Percentiles rank a stretch among this genome's conserved stretches.
phyloP scores from a whole-genome alignment of 2,888 invertebrate species.

The Pyralis farinalis region DNA sequence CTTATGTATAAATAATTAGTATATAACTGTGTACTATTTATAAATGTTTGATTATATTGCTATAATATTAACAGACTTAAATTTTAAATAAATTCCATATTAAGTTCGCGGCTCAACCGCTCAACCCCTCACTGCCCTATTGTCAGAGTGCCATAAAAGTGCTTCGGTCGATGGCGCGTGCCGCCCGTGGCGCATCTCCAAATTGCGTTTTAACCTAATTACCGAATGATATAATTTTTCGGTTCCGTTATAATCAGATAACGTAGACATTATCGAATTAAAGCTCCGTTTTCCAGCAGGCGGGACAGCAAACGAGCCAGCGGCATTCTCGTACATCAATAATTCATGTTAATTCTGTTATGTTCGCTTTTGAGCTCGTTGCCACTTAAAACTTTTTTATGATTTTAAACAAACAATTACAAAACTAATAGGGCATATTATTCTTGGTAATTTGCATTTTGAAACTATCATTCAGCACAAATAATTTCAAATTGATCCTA shows the following conservation, averaged over 20 bases:
- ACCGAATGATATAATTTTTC: conserved; percentile 77
- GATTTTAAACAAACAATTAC: background rate
- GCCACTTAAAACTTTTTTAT: conserved; percentile 7
- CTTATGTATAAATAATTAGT: no score
- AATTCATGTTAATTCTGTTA: conserved; percentile 33
- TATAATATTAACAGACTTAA: no score
- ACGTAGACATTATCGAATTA: conserved; percentile 73
- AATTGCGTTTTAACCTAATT: conserved; percentile 81
- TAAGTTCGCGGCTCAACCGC: no score
- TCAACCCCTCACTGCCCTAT: conserved; percentile 23
- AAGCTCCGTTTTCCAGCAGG: conserved; percentile 54
- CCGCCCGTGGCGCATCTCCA: conserved; percentile 71
- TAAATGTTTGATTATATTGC: no score
- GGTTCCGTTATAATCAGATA: conserved; percentile 75
- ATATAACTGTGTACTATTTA: no score
- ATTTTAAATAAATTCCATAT: no score
- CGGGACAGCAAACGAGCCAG: conserved; percentile 41
- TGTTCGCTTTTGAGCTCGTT: conserved; percentile 16
- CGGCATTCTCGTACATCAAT: conserved; percentile 31
- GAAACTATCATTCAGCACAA: no score
- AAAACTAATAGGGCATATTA: no score
- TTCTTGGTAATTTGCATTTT: no score
- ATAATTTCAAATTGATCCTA: no score
- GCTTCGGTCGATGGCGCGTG: conserved; percentile 44
- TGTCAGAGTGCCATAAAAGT: conserved; percentile 43